These are phyloP conservation scores for Gallinago undulata DNA, from an alignment of 2,113 vertebrate genomes.

Conservation along the genomic window DNA sequence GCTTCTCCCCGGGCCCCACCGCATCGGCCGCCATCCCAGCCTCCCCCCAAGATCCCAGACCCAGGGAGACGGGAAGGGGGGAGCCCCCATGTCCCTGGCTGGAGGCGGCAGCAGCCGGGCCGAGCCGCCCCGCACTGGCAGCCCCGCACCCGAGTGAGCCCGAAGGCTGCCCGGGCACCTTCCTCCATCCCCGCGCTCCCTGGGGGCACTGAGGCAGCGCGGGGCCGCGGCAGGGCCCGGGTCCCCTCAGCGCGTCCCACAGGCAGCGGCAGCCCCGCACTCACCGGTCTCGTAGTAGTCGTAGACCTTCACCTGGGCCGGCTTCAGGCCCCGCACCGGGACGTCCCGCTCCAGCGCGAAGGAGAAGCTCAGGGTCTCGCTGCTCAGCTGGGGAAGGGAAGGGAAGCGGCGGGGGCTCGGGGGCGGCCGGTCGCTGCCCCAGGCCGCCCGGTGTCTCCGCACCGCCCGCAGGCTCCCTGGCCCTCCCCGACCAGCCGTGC, in stretches of 20 bases:
- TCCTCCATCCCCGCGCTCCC: no score
- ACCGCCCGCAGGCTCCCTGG: neutral
- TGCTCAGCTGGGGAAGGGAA: slow-evolving; percentile 42
- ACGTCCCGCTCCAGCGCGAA: slow-evolving; percentile 68
- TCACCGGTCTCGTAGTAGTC: slow-evolving; percentile 86
- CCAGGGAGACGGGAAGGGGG: no score
- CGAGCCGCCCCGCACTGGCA: neutral
- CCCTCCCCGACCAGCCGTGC: neutral
- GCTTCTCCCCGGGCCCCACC: neutral
- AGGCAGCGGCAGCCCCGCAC: neutral
- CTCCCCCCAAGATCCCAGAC: neutral
- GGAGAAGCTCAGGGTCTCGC: slow-evolving; percentile 7
- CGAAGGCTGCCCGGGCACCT: neutral
- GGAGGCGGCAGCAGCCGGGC: neutral
- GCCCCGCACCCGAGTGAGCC: neutral
- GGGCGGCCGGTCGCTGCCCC: neutral
- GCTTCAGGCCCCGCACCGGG: slow-evolving; percentile 76
- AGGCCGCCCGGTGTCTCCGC: neutral
- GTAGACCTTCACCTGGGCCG: slow-evolving; percentile 77
- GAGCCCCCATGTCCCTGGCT: no score
- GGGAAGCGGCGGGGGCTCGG: neutral
- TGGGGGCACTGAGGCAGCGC: no score
- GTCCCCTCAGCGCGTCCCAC: neutral
- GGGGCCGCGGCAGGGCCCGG: neutral
- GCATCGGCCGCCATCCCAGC: no score